These are phyloP conservation scores for Vanessa tameamea DNA, from an alignment of 1,140 invertebrate species.

Conservation along the genomic window DNA sequence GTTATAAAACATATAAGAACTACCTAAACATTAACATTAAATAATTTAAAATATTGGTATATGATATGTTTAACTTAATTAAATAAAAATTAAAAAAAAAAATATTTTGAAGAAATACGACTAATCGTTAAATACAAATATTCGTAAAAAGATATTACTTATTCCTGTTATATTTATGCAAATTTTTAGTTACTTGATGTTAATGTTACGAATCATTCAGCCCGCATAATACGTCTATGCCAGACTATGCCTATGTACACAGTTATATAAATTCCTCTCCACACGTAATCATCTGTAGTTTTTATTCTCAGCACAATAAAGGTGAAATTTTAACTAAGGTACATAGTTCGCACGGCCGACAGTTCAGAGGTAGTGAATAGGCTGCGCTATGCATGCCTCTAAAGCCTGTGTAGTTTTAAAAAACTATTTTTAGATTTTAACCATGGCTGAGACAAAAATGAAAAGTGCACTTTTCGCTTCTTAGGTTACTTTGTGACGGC, in stretches of 20 bases:
- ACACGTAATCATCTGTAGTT: conserved; percentile 21
- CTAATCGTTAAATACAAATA: too few relatives aligned
- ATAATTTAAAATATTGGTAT: too few relatives aligned
- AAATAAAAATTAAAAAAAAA: neutral
- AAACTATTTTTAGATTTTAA: conserved; percentile 39
- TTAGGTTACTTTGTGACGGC: conserved; percentile 22
- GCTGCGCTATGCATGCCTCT: conserved; percentile 24
- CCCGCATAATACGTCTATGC: neutral
- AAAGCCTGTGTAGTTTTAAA: conserved; percentile 22
- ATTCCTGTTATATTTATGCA: neutral
- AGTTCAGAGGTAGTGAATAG: conserved; percentile 30
- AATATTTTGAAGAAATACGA: too few relatives aligned
- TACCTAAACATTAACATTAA: too few relatives aligned
- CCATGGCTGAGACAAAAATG: conserved; percentile 32
- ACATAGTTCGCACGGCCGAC: conserved; percentile 13
- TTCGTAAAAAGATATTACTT: too few relatives aligned
- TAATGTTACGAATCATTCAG: conserved; percentile 4
- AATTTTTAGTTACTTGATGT: neutral
- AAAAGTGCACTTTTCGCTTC: conserved; percentile 31
- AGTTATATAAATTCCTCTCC: conserved; percentile 11
- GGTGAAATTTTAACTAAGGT: conserved; percentile 22
- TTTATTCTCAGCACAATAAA: conserved; percentile 28
- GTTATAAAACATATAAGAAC: too few relatives aligned
- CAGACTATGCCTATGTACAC: conserved; percentile 21
- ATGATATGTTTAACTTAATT: too few relatives aligned